Evolutionary conservation across 1,140 invertebrate genomes (phyloP), one percentile per base, ranked within the genome.

Genomic region (Papilio machaon): DNA sequence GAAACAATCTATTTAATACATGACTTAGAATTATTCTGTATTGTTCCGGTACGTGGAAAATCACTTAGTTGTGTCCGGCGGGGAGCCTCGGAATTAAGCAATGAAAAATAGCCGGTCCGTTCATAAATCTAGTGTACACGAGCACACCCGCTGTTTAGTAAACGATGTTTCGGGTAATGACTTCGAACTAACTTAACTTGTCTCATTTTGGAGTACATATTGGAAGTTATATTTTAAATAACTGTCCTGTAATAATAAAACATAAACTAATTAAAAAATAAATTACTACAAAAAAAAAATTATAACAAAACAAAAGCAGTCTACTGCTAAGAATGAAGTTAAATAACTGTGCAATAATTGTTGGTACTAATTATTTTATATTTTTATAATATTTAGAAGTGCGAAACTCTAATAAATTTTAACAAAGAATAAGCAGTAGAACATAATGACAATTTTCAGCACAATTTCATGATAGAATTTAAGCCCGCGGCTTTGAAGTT

Each of bases 101-200:
- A 52, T 76, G 74, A 76, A 76, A 76, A 76, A 76, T 76, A 76
- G 74, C 54, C 19, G 2, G 9, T 52, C 19, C 2, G n/a, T 76
- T 76, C n/a, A 76, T 76, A 76, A 76, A 76, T 76, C 46, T 19
- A 76, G 46, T 47, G 9, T 52, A 76, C 23, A 35, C 19, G 10
- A 17, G 74, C 47, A 52, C 74, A 76, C 74, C 74, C 74, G 74
- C 74, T 76, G 74, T 30, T 76, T 76, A 30, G 74, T 76, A 76
- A 76, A 76, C 74, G 23, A 76, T 76, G 46, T 76, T 49, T 76
- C 74, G 74, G 74, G 46, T 76, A 76, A 76, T 76, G 74, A 76
- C 46, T 76, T 17, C 43, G 47, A n/a, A 30, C 10, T 30, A 76
- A 46, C 73, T 70, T 70, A 11, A 30, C 67, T 74, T 74, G 38